phyloP scores from a whole-genome alignment of 2,797 vertebrate species.

The Tinamus major region DNA sequence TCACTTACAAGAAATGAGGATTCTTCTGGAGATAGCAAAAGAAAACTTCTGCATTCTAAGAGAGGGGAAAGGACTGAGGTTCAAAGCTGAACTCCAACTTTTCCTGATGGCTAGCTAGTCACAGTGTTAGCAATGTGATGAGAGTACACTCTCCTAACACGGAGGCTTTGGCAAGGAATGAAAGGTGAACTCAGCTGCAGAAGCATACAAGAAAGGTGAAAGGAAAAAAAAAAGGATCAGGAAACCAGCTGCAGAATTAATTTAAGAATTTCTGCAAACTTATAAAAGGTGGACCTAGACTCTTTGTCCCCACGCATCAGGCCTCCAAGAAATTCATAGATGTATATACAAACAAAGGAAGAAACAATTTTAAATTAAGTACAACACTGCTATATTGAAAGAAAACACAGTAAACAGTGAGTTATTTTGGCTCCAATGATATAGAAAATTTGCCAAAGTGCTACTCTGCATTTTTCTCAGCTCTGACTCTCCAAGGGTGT shows the following conservation, averaged over 20 bases:
- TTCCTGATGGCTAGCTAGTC: not conserved
- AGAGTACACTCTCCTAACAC: not conserved
- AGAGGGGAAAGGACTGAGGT: not conserved
- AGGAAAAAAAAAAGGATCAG: not conserved
- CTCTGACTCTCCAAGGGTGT: conserved; percentile 40
- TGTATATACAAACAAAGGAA: not conserved
- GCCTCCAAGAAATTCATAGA: not conserved
- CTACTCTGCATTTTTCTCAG: conserved; percentile 42
- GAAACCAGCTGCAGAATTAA: not conserved
- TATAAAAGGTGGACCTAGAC: not conserved
- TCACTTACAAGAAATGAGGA: conserved; percentile 33
- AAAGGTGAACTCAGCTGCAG: conserved; percentile 23
- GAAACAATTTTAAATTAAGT: not conserved
- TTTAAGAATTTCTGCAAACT: not conserved
- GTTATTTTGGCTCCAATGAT: conserved; percentile 41
- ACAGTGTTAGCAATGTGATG: conserved; percentile 15
- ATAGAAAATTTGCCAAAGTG: conserved; percentile 55
- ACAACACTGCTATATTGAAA: not conserved
- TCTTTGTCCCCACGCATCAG: not conserved
- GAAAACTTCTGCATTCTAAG: not conserved
- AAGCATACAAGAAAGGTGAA: not conserved
- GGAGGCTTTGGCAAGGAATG: conserved; percentile 31
- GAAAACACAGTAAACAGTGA: not conserved
- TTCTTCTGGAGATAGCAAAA: conserved; percentile 10
- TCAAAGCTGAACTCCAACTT: conserved; percentile 13